A percentile compares a stretch with the other conserved stretches of the same genome.
These are phyloP conservation scores for Acropora tenuis DNA, from an alignment of 64 coral and sea anemone genomes.

Conservation along the genomic window DNA sequence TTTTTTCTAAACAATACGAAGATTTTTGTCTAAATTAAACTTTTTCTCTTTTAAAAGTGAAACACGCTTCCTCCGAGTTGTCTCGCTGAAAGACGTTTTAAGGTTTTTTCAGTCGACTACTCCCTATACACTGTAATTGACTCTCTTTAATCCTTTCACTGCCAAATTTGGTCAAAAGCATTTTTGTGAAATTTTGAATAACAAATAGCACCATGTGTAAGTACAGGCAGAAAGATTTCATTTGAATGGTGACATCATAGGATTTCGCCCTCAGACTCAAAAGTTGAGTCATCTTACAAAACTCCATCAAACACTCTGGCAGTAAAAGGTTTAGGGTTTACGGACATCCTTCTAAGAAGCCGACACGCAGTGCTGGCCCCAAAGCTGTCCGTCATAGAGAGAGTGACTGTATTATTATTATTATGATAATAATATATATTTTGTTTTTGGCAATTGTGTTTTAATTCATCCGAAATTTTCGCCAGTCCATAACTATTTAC, in stretches of 20 bases:
- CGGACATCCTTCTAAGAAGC: background rate
- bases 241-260: too few species aligned
- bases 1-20: conserved; percentile 2
- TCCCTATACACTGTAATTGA: background rate
- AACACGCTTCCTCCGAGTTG: background rate
- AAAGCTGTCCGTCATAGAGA: conserved; percentile 1
- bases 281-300: background rate
- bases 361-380: background rate
- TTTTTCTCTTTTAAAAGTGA: background rate
- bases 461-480: background rate
- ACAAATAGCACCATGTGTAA: background rate
- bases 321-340: background rate
- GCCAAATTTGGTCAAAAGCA: background rate
- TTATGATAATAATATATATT: background rate
- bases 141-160: background rate
- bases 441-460: background rate
- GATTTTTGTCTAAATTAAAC: conserved; percentile 2
- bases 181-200: background rate
- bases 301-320: conserved; percentile 1
- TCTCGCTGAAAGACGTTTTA: background rate
- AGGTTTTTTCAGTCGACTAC: conserved; percentile 1
- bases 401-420: background rate
- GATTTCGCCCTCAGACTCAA: too few species aligned
- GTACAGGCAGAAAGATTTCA: too few species aligned
- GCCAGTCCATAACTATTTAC: background rate